Base-by-base conservation (phyloP, 92 coral and sea anemone species). In the Blastomussa wellsi region DNA sequence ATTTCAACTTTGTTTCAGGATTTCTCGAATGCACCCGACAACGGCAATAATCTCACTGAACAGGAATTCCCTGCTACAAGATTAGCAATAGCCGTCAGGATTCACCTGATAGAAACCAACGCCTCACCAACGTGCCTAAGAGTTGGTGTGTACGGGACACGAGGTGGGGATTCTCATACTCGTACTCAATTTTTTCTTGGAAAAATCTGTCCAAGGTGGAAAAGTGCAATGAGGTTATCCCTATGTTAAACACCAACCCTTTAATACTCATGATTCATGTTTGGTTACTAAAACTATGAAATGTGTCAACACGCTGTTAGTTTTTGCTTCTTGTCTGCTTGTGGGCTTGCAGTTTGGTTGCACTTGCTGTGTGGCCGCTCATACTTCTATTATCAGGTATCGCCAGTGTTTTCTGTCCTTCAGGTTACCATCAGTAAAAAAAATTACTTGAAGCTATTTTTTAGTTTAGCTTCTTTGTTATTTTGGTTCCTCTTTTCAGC, bases 111-210 rank as follows among this genome's bases (percentile, higher is more conserved):
- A 28, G 52, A 39, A 24, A 33, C 37, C 0, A 74, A 41, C 36
- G 78, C 57, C 9, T 24, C 78, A 3, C 32, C 28, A 0, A 42
- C 16, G 52, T 74, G 78, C 24, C 78, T 74, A 16, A 41, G 78
- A 29, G 78, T 74, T 47, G 78, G 35, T 22, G 78, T 74, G 16
- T 74, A 74, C 55, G 78, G 78, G 20, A 74, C 51, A 10, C 13
- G 0, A 74, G 78, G 78, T 74, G 24, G 9, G 65, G 65, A 57
- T 22, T 22, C n/a, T n/a, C n/a, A n/a, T n/a, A n/a, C n/a, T n/a
- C n/a, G 65, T 22, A 22, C 10, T 5, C 10, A 4, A 57, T 57
- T 4, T 22, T 24, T n/a, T n/a, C n/a, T n/a, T n/a, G n/a, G n/a
- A n/a, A n/a, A n/a, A n/a, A n/a, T n/a, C n/a, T n/a, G n/a, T n/a